phyloP scores from a whole-genome alignment of 2,113 vertebrate genomes.

The Psophia crepitans region DNA sequence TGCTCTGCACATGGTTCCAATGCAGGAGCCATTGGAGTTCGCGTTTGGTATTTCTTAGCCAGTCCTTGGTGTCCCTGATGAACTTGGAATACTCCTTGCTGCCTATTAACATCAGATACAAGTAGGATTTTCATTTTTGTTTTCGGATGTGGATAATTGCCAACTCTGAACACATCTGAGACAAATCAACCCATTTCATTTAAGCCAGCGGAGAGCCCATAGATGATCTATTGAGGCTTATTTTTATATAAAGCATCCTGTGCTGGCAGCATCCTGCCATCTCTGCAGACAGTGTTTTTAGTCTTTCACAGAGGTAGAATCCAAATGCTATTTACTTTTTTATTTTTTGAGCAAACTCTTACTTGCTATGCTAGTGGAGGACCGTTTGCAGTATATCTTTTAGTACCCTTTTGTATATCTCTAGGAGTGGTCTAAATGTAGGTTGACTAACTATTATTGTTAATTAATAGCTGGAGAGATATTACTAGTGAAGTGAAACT shows the following conservation, averaged over 20 bases:
- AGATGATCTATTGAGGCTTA: background rate
- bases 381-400: background rate
- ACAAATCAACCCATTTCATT: background rate
- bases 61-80: background rate
- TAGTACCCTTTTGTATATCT: background rate
- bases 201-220: background rate
- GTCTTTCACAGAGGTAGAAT: background rate
- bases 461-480: background rate
- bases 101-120: background rate
- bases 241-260: background rate
- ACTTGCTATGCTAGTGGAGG: background rate
- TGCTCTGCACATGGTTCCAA: too few relatives aligned
- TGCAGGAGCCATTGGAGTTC: accelerated
- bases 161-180: background rate
- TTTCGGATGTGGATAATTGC: background rate
- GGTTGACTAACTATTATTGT: background rate
- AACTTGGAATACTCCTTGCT: background rate
- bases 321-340: background rate
- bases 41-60: background rate
- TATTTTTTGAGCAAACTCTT: background rate
- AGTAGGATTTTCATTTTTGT: background rate
- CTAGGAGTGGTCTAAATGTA: background rate
- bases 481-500: background rate
- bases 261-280: background rate
- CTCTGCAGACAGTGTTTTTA: background rate